Percentiles rank a stretch among this genome's conserved stretches.
phyloP scores from a whole-genome alignment of 2,113 vertebrate genomes.

The Cyprinodon brontotheroides region DNA sequence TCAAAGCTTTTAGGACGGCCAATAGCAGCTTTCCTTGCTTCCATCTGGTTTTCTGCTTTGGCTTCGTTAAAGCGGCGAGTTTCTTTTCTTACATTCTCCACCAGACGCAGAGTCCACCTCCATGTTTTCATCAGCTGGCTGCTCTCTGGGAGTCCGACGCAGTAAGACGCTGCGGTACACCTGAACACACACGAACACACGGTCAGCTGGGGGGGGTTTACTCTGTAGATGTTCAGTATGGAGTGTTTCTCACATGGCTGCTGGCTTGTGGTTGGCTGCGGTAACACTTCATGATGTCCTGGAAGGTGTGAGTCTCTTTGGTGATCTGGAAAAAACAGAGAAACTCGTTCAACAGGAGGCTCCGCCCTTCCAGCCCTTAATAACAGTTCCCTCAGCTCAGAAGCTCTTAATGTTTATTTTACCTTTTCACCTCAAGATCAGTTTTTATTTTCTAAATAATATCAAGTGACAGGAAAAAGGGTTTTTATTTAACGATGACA shows the following conservation, averaged over 20 bases:
- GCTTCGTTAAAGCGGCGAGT: neutral
- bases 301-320: constrained; percentile 94
- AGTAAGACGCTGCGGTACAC: constrained; percentile 95
- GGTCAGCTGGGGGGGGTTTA: fast-evolving
- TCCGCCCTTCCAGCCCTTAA: no score
- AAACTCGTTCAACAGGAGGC: neutral
- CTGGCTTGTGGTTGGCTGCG: constrained; percentile 96
- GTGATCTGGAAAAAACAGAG: constrained; percentile 80
- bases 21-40: no score
- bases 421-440: no score
- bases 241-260: constrained; percentile 87
- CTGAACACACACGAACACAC: constrained; percentile 69
- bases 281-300: constrained; percentile 99
- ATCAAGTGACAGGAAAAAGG: no score
- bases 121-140: constrained; percentile 70
- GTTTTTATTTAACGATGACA: no score
- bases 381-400: no score
- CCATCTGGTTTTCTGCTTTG: neutral
- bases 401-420: no score
- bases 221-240: fast-evolving
- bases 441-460: no score
- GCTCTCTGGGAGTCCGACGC: constrained; percentile 68
- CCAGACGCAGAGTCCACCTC: constrained; percentile 77
- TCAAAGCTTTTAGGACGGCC: no score
- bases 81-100: constrained; percentile 67